Evolutionary conservation across 2,797 vertebrate genomes (phyloP).

Genomic region (Spinibarbus caldwelli): DNA sequence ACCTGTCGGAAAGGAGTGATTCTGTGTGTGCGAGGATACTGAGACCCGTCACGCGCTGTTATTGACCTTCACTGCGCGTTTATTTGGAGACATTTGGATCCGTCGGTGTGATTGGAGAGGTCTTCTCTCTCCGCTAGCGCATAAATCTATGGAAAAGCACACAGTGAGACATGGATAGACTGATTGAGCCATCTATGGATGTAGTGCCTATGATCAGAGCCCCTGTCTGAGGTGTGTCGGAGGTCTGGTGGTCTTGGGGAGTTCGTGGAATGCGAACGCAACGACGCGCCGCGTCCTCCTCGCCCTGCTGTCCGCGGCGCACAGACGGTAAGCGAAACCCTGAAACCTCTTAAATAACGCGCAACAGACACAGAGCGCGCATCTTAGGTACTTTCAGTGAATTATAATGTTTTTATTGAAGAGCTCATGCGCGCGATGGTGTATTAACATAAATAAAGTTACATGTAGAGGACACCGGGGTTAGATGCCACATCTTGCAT

Average conservation of each 20-base stretch:
- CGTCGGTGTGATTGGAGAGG: constrained; percentile 23
- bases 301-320: constrained; percentile 69
- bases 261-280: constrained; percentile 74
- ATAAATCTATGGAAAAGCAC: constrained; percentile 11
- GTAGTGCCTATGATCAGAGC: constrained; percentile 8
- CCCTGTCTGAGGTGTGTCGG: constrained; percentile 56
- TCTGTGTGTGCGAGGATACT: neutral
- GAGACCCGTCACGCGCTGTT: constrained; percentile 1
- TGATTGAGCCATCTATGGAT: constrained; percentile 25
- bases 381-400: neutral
- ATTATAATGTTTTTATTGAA: neutral
- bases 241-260: constrained; percentile 60
- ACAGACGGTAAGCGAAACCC: constrained; percentile 68
- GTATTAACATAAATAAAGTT: neutral
- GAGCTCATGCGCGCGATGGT: neutral
- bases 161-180: constrained; percentile 21
- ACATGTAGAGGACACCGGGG: neutral
- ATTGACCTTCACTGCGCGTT: constrained; percentile 2
- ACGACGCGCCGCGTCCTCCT: constrained; percentile 65
- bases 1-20: constrained; percentile 3
- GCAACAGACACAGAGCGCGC: neutral
- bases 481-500: neutral
- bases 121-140: neutral
- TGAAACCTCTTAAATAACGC: neutral
- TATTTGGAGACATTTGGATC: constrained; percentile 18